Base-by-base conservation (phyloP, 92 coral and sea anemone species). In the Epizoanthus rinbou region DNA sequence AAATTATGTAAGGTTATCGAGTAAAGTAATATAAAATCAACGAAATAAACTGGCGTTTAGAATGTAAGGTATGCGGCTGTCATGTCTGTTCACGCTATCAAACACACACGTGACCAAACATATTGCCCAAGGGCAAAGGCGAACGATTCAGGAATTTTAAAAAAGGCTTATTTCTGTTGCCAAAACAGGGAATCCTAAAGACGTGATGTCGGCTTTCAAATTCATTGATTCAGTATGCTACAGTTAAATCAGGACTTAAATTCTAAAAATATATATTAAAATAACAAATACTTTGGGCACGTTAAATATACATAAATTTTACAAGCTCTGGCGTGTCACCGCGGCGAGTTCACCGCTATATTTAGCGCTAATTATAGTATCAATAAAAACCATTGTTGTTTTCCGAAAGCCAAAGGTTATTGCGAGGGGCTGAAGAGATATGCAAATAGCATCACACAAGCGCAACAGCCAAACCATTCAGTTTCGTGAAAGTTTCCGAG, bases 401-500 rank as follows among this genome's bases (percentile, higher is more conserved):
- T 59, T 17, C 24, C 6, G 53, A 17, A 22, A 78, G 25, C 70
- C 43, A 78, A 56, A 41, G 58, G 58, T 62, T 45, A 23, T 54
- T 66, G 47, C 76, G 19, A 73, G 39, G 50, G 16, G 64, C 67
- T 25, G 25, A 23, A 69, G 58, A 37, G 58, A 59, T 83, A 83
- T 69, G 74, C 74, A 63, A 75, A 62, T 67, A 76, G 15, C n/a
- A 50, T 73, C 83, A 74, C 64, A 64, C 72, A 41, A 76, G 43
- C 56, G 79, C 86, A 59, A 85, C 73, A 33, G 92, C 89, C 7
- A 89, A 65, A 6, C 92, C 97, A 83, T 86, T 88, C 16, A 93
- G 79, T 69, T 76, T 72, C 7, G 91, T 89, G 45, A 93, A 93
- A 28, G 99, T 96, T 80, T 96, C 99, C 54, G 82, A 94, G 47